Base-by-base conservation (phyloP, 2,888 invertebrate genomes). In the Apamea sordens region DNA sequence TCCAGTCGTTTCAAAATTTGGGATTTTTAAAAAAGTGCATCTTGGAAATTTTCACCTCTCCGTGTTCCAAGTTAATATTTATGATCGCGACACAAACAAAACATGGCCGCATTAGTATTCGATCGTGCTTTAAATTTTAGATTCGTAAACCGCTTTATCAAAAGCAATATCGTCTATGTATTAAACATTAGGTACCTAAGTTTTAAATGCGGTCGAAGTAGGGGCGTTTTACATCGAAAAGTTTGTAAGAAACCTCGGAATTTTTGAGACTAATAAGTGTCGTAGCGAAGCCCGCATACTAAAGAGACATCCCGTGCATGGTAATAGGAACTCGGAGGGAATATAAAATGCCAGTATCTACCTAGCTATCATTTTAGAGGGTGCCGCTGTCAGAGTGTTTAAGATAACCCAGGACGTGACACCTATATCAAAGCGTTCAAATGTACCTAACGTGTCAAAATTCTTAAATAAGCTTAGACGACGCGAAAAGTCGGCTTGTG, bases 211-310 rank as follows among this genome's bases (percentile, higher is more conserved):
- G 93, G 91, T 90, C 93, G 91, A 90, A 91, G 92, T 91, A 90
- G 90, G 92, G 92, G 92, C 92, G 93, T 93, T 94, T 94, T 93
- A 93, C 93, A 94, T 93, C 90, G 89, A 91, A 94, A 95, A 93
- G 93, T 94, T 92, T 86, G 92, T 93, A 94, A 92, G 94, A 94
- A 64, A 95, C 93, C 94, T 91, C 90, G 92, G 94, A 95, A 95
- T 95, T 96, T 97, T 96, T 96, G 94, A 96, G 96, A 95, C 96
- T 96, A 96, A 97, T 96, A 96, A 97, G 95, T 95, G 95, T 93
- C 93, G 94, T 91, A 86, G 92, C 93, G 87, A 91, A 92, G 90
- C 93, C 96, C 93, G 96, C 95, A 96, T 97, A 97, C 96, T 96
- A 96, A 97, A 88, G 84, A 93, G 95, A 93, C 92, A 92, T 93